These are phyloP conservation scores for Crossaster papposus DNA, from an alignment of 53 echinoderm and acorn worm genomes.

Conservation along the genomic window DNA sequence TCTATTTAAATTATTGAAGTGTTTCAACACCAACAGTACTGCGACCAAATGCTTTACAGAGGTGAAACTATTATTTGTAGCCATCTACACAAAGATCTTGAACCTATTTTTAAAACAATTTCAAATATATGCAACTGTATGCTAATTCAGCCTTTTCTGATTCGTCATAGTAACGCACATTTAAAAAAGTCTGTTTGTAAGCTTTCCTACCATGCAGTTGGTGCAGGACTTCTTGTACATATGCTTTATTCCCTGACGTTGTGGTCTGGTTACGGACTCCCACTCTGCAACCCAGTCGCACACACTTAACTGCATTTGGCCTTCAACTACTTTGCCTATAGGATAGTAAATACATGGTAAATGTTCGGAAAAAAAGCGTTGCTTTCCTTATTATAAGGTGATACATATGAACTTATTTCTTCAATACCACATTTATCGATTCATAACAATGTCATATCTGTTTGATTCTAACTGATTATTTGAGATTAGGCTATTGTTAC, in stretches of 20 bases:
- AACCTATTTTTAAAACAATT: not conserved
- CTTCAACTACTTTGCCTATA: slow-evolving; percentile 59
- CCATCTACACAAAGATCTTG: too few species aligned
- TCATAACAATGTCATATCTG: too few species aligned
- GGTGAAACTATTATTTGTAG: too few species aligned
- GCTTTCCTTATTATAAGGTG: not conserved
- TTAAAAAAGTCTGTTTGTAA: not conserved
- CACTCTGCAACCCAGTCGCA: slow-evolving; percentile 86
- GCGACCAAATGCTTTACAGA: too few species aligned
- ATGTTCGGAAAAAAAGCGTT: not conserved
- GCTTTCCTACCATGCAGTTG: slow-evolving; percentile 76
- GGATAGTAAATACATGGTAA: not conserved
- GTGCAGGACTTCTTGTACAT: slow-evolving; percentile 77
- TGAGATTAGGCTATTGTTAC: too few species aligned
- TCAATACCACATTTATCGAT: too few species aligned
- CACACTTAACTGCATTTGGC: slow-evolving; percentile 59
- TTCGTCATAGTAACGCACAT: not conserved
- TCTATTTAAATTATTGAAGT: not conserved
- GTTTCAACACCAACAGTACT: not conserved
- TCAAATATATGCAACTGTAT: not conserved
- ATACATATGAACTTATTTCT: not conserved
- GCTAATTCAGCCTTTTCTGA: not conserved
- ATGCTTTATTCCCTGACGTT: slow-evolving; percentile 80
- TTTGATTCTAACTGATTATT: too few species aligned
- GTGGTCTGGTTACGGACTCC: slow-evolving; percentile 68